Conservation (phyloP, 2,888 invertebrate genomes). For the Eupithecia dodoneata region DNA sequence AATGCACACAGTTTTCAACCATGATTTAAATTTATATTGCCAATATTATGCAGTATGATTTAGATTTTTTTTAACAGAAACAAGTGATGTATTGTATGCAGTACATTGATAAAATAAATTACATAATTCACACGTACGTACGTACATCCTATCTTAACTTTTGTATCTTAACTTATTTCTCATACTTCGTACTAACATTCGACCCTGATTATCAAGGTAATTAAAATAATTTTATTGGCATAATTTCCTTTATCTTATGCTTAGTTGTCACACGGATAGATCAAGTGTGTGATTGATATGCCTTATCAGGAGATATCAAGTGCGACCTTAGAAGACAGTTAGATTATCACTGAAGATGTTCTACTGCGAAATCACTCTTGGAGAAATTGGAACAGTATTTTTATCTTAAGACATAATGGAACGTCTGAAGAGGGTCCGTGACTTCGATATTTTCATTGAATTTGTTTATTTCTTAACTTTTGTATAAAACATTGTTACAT, state of each 20-base stretch:
- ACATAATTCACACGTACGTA: too few species aligned
- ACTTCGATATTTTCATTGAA: neutral
- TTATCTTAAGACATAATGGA: neutral
- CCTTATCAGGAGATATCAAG: constrained; percentile 51
- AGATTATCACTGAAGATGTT: constrained; percentile 13
- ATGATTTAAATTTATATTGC: neutral
- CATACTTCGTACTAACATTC: neutral
- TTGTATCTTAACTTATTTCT: neutral
- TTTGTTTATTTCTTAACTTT: neutral
- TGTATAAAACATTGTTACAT: neutral
- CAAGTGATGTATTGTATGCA: neutral
- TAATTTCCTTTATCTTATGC: constrained; percentile 26
- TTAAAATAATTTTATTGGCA: constrained; percentile 22
- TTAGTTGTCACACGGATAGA: constrained; percentile 24
- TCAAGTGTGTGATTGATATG: constrained; percentile 48
- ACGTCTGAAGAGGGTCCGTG: neutral
- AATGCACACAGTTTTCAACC: neutral
- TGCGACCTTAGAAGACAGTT: constrained; percentile 52
- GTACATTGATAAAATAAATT: neutral
- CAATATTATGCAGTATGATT: neutral
- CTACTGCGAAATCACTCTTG: constrained; percentile 36
- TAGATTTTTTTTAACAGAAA: neutral
- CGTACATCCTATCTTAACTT: neutral
- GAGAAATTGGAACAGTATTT: constrained; percentile 1
- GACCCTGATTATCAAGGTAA: constrained; percentile 18